Evolutionary conservation across 2,113 vertebrate genomes (phyloP).

Genomic region (Junco hyemalis): DNA sequence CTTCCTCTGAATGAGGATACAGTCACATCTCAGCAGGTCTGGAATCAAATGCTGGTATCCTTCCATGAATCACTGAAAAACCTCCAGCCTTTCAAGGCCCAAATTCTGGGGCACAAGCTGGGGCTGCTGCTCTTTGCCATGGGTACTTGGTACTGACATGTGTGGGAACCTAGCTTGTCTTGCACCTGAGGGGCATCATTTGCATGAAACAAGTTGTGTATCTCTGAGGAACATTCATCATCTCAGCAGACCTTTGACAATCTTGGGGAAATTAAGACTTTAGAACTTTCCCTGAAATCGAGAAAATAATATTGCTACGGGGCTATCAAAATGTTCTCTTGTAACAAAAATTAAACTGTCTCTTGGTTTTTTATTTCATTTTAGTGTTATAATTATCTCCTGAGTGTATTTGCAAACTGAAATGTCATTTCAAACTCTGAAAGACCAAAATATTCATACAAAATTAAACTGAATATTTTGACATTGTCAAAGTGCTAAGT

Average conservation of each 20-base stretch:
- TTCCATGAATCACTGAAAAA: not conserved
- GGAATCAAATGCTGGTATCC: not conserved
- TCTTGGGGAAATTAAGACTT: not conserved
- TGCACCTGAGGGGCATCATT: not conserved
- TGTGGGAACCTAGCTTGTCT: not conserved
- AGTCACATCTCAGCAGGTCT: not conserved
- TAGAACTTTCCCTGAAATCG: not conserved
- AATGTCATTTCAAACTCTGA: not conserved
- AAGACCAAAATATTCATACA: not conserved
- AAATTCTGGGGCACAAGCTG: not conserved
- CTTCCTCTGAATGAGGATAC: not conserved
- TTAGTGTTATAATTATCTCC: not conserved
- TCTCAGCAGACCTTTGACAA: not conserved
- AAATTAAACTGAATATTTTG: not conserved
- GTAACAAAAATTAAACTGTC: not conserved
- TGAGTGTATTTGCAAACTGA: not conserved
- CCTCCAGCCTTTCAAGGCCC: not conserved
- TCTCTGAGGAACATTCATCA: not conserved
- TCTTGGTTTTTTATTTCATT: not conserved
- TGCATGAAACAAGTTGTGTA: not conserved
- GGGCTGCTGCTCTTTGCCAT: not conserved
- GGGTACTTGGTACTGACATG: not conserved
- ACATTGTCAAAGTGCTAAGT: not conserved
- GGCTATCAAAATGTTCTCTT: not conserved
- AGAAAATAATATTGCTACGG: not conserved